Conservation (phyloP, 2,888 invertebrate species). For the Cheilosia vulpina region DNA sequence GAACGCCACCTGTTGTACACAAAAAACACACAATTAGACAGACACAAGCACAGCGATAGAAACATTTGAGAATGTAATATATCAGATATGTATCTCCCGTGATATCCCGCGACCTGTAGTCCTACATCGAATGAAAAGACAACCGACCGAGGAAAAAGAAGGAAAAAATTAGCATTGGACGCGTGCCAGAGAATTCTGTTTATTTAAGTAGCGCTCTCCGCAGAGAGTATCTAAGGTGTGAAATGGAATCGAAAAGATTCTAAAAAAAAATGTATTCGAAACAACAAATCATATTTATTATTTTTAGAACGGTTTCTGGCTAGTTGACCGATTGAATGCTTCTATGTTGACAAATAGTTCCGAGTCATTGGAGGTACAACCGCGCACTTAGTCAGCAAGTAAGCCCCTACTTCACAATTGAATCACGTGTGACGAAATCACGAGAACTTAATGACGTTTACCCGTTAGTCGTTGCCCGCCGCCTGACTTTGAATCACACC, state of each 20-base stretch:
- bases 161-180: conserved; percentile 53
- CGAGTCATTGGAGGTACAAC: conserved; percentile 35
- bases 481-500: conserved; percentile 22
- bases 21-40: conserved; percentile 51
- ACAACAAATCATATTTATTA: conserved; percentile 55
- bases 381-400: conserved; percentile 62
- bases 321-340: conserved; percentile 34
- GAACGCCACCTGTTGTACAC: conserved; percentile 71
- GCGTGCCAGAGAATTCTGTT: conserved; percentile 69
- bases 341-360: conserved; percentile 44
- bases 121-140: conserved; percentile 33
- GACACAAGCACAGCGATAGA: conserved; percentile 17
- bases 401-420: conserved; percentile 16
- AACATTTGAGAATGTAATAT: conserved; percentile 10
- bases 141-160: background rate
- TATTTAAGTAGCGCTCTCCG: conserved; percentile 53
- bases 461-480: conserved; percentile 8
- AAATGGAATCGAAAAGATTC: conserved; percentile 47
- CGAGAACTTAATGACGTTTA: conserved; percentile 42
- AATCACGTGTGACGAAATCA: conserved; percentile 41
- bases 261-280: conserved; percentile 26
- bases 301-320: conserved; percentile 62
- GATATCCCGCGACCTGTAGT: conserved; percentile 44
- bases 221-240: conserved; percentile 35
- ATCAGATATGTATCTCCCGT: conserved; percentile 21